Base-by-base conservation (phyloP, 2,888 invertebrate genomes). In the Polydrusus cervinus region DNA sequence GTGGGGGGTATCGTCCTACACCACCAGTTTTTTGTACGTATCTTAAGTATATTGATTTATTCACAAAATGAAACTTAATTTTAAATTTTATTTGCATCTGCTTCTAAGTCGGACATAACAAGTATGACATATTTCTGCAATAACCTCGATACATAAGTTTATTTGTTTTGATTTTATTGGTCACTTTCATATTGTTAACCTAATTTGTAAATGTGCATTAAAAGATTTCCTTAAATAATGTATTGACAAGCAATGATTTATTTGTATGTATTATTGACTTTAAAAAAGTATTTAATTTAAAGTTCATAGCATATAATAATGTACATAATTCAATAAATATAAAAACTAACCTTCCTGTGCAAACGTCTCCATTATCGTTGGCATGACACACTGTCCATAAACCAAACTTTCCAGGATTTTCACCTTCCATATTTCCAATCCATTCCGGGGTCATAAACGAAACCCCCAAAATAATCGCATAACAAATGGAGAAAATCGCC, bases 401-500 rank as follows among this genome's bases (percentile, higher is more conserved):
- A 0, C 98, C 98, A 84, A 98, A 94, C 87, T 96, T 94, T 69
- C 97, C 97, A 0, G 95, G 95, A 84, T 94, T 94, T 81, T 95
- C 94, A 78, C 95, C 93, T 81, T 94, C 93, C 81, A 93, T 89
- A 88, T 95, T 75, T 18, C 97, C 97, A 95, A 83, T 81, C 84
- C 84, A 84, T 88, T 97, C 94, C 53, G 97, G 97, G 78, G 98
- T 98, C 74, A 98, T 93, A 87, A 99, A 97, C 5, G 97, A 95
- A 40, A 99, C 97, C 81, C 96, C 93, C 83, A 95, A 94, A 84
- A 99, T 97, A 84, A 99, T 97, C 79, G 97, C 96, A 87, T 97
- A 98, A 88, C 98, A 98, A 85, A 98, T 95, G 80, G 97, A 96
- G 88, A 99, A 98, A 85, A 99, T 95, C 78, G 95, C 98, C 99